Percentiles rank a stretch among this genome's conserved stretches.
phyloP scores from a whole-genome alignment of 1,140 invertebrate genomes.

The Lasaia peninsularis region DNA sequence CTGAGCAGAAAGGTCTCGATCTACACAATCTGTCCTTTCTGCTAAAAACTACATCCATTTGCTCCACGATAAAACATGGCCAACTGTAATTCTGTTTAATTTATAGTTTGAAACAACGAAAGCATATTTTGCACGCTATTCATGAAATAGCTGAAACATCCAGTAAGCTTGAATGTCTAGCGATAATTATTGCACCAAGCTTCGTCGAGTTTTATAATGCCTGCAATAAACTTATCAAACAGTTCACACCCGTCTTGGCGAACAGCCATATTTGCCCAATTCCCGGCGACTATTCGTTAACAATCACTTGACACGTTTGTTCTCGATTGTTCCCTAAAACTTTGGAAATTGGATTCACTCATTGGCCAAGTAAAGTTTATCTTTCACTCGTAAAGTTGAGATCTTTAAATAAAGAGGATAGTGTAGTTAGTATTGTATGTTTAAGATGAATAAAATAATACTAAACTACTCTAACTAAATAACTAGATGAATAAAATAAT shows the following conservation, averaged over 20 bases:
- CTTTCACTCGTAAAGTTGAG: slow-evolving; percentile 46
- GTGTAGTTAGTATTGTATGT: no score
- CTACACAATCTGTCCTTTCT: slow-evolving; percentile 23
- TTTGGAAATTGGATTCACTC: slow-evolving; percentile 19
- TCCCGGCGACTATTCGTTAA: slow-evolving; percentile 16
- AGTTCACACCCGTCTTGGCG: slow-evolving; percentile 38
- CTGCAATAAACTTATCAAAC: slow-evolving; percentile 41
- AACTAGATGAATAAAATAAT: no score
- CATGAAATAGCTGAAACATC: slow-evolving; percentile 42
- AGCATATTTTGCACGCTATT: slow-evolving; percentile 44
- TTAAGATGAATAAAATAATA: no score
- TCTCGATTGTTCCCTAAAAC: slow-evolving; percentile 21
- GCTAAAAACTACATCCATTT: slow-evolving; percentile 54
- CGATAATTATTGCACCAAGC: slow-evolving; percentile 28
- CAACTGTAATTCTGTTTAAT: slow-evolving; percentile 51
- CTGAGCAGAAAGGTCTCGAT: no score
- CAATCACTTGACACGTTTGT: slow-evolving; percentile 14
- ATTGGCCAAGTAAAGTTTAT: slow-evolving; percentile 27
- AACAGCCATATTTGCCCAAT: slow-evolving; percentile 33
- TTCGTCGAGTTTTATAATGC: slow-evolving; percentile 23
- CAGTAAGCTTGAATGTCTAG: slow-evolving; percentile 25
- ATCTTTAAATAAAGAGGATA: slow-evolving; percentile 16
- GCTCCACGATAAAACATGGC: slow-evolving; percentile 45
- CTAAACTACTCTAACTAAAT: no score
- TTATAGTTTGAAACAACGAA: slow-evolving; percentile 26